These are phyloP conservation scores for Daubentonia madagascariensis DNA, from an alignment of 2,113 vertebrate species.

Conservation along the genomic window DNA sequence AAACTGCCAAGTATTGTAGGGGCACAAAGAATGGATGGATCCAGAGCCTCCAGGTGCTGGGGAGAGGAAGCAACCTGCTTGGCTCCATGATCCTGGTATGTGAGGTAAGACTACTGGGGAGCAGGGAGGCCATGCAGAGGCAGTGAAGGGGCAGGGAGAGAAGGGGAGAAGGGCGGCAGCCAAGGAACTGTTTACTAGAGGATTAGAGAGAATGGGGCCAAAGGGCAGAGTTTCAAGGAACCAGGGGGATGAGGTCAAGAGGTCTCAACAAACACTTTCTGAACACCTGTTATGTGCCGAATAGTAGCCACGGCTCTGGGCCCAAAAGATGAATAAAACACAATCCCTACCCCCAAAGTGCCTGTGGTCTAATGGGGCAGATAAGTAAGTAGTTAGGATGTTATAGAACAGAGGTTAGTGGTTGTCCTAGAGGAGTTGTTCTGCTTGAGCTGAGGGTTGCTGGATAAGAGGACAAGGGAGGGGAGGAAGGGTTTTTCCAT, in stretches of 20 bases:
- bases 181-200: background rate
- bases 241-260: background rate
- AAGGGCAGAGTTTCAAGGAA: conserved; percentile 23
- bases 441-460: background rate
- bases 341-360: background rate
- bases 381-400: background rate
- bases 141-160: background rate
- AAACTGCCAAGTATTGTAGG: background rate
- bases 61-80: background rate
- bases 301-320: background rate
- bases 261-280: background rate
- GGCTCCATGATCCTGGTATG: background rate
- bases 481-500: background rate
- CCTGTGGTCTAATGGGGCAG: no score
- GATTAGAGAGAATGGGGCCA: background rate
- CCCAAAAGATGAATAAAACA: background rate
- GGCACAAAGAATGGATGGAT: background rate
- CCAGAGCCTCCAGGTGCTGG: background rate
- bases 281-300: background rate
- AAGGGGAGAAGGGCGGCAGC: background rate
- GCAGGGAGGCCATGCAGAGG: background rate
- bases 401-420: background rate
- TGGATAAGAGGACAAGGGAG: no score
- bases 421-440: background rate
- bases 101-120: background rate